Conservation (phyloP, 2,113 vertebrate genomes). For the Anolis carolinensis region DNA sequence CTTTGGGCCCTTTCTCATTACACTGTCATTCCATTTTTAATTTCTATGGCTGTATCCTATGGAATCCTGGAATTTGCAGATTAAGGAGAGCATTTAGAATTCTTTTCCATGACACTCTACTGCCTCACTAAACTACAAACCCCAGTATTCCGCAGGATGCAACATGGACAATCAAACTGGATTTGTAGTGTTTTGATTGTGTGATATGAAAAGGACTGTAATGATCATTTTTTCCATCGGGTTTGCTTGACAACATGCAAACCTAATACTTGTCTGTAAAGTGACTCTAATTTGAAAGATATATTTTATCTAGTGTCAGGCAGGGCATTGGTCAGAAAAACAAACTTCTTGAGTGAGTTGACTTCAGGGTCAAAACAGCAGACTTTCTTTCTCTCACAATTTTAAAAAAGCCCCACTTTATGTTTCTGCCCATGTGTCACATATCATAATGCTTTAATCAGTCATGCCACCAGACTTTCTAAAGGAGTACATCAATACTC, state of each 20-base stretch:
- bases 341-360: accelerated
- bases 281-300: slow-evolving; percentile 22
- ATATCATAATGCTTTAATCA: slow-evolving; percentile 42
- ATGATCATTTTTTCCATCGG: slow-evolving; percentile 22
- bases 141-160: no score
- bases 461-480: slow-evolving; percentile 41
- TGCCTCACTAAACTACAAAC: no score
- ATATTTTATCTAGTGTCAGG: background rate
- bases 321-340: background rate
- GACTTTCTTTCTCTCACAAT: background rate
- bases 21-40: no score
- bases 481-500: slow-evolving; percentile 46
- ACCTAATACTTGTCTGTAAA: slow-evolving; percentile 20
- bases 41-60: no score
- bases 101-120: no score
- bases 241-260: background rate
- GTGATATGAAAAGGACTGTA: no score
- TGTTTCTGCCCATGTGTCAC: slow-evolving; percentile 36
- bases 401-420: background rate
- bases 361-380: slow-evolving; percentile 36
- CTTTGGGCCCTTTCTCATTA: no score
- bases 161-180: no score
- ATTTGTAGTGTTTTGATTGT: no score
- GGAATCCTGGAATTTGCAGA: no score
- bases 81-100: no score